Conservation (phyloP, 1,140 invertebrate species). For the Drosophila grimshawi region DNA sequence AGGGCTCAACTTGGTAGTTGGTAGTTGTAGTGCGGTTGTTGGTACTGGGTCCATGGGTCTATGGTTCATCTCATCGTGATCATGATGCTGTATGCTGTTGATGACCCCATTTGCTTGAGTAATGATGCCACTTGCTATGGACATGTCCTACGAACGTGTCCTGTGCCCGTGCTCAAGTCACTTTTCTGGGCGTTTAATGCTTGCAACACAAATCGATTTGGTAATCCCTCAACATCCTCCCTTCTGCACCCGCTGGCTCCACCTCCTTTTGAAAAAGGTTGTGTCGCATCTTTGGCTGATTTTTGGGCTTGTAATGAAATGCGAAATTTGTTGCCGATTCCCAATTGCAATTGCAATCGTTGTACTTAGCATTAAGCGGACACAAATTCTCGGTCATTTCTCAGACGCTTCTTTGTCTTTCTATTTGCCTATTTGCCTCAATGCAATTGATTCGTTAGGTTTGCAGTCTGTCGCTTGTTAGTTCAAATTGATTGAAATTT, state of each 20-base stretch:
- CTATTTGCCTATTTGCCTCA: neutral
- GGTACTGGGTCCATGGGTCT: constrained; percentile 11
- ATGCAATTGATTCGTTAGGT: constrained; percentile 73
- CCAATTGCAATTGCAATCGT: constrained; percentile 33
- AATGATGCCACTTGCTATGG: constrained; percentile 73
- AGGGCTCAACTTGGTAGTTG: neutral
- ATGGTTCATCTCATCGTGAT: constrained; percentile 33
- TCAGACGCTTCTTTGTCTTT: constrained; percentile 9
- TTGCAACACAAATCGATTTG: constrained; percentile 61
- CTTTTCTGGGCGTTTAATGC: constrained; percentile 35
- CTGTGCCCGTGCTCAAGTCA: constrained; percentile 19
- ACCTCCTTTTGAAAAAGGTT: neutral
- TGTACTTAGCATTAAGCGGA: constrained; percentile 18
- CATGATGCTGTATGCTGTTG: constrained; percentile 47
- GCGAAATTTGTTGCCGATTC: constrained; percentile 56
- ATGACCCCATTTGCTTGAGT: constrained; percentile 79
- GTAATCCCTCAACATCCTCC: neutral
- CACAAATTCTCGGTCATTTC: neutral
- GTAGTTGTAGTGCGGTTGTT: neutral
- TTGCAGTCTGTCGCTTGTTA: constrained; percentile 77
- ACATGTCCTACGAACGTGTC: constrained; percentile 9
- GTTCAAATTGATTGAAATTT: constrained; percentile 78
- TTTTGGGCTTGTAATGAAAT: constrained; percentile 71
- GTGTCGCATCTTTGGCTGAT: constrained; percentile 47
- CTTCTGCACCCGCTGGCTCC: constrained; percentile 4